A percentile compares a stretch with the other conserved stretches of the same genome.
Evolutionary conservation across 2,797 vertebrate species (phyloP).

Genomic region (Argya squamiceps): DNA sequence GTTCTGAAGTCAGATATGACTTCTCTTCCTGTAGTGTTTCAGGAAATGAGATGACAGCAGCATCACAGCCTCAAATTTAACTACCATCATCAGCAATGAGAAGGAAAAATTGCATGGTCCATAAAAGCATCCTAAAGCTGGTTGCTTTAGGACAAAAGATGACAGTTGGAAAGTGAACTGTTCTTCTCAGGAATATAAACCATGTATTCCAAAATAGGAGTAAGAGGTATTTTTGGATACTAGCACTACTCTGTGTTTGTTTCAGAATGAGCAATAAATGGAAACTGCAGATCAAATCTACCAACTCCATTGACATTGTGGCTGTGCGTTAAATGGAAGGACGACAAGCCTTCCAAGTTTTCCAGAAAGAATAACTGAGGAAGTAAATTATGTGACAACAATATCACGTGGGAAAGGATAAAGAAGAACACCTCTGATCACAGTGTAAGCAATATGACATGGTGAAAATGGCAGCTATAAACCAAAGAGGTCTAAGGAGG

Average conservation of each 20-base stretch:
- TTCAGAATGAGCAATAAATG: conserved; percentile 23
- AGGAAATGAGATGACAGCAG: neutral
- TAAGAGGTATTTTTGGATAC: neutral
- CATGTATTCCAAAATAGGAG: neutral
- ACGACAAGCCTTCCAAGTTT: neutral
- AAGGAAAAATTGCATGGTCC: neutral
- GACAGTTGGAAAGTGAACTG: neutral
- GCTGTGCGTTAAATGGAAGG: neutral
- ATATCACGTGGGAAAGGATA: conserved; percentile 15
- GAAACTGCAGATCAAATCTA: conserved; percentile 2
- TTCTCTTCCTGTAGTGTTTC: neutral
- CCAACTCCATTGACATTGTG: neutral
- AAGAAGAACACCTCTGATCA: conserved; percentile 23
- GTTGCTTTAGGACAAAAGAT: neutral
- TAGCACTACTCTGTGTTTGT: neutral
- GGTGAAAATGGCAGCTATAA: neutral
- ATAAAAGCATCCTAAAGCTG: neutral
- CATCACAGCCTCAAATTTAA: neutral
- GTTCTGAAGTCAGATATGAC: neutral
- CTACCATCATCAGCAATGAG: neutral
- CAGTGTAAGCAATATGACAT: neutral
- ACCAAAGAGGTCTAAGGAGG: neutral
- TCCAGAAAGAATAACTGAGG: neutral
- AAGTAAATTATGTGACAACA: conserved; percentile 37
- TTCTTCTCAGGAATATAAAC: neutral